Percentiles rank a stretch among this genome's conserved stretches.
Evolutionary conservation across 2,113 vertebrate species (phyloP).

Genomic region (Cygnus buccinator): DNA sequence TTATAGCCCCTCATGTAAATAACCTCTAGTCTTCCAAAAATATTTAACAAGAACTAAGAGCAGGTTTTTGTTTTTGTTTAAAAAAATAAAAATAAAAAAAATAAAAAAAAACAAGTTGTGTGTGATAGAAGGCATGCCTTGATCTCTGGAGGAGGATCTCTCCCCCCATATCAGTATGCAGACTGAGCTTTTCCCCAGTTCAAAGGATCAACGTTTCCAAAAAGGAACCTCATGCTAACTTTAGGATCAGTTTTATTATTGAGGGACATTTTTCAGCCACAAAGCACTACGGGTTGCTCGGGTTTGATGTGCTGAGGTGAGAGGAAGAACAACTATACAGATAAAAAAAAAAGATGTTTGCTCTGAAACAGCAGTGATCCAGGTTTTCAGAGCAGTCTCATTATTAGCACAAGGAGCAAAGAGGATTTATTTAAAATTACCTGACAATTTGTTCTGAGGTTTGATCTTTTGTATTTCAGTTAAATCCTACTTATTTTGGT

Average conservation of each 20-base stretch:
- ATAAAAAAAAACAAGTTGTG: neutral
- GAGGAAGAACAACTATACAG: neutral
- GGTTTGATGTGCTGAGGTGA: neutral
- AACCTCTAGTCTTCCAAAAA: no score
- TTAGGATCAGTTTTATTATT: neutral
- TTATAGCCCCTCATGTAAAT: neutral
- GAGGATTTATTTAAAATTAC: conserved; percentile 46
- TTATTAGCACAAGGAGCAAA: neutral
- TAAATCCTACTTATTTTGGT: conserved; percentile 27
- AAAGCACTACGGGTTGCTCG: neutral
- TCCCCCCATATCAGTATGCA: neutral
- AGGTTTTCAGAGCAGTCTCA: neutral
- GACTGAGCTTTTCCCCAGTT: neutral
- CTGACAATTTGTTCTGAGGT: conserved; percentile 22
- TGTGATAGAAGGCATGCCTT: neutral
- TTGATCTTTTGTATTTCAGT: conserved; percentile 3
- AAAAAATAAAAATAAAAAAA: neutral
- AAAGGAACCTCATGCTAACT: neutral
- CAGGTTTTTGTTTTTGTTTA: neutral
- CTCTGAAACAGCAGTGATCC: neutral
- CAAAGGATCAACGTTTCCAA: neutral
- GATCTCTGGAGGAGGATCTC: neutral
- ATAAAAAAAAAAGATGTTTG: neutral
- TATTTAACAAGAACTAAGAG: neutral
- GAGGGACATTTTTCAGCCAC: neutral